phyloP scores from a whole-genome alignment of 2,797 vertebrate species.

The Molossus alvarezi region DNA sequence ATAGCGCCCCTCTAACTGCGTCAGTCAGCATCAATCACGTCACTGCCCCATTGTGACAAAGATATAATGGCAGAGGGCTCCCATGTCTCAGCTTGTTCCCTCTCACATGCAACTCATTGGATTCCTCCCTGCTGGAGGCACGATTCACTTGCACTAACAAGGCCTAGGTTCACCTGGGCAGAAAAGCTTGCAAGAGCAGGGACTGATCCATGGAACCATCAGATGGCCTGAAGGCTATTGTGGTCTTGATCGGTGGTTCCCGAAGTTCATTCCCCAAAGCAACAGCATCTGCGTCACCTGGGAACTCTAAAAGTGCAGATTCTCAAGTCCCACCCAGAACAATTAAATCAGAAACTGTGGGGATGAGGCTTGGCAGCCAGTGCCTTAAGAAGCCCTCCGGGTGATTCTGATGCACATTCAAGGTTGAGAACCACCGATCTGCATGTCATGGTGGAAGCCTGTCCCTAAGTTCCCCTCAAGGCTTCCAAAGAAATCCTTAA shows the following conservation, averaged over 20 bases:
- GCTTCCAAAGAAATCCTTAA: not conserved
- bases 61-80: not conserved
- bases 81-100: not conserved
- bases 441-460: not conserved
- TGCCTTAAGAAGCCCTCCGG: not conserved
- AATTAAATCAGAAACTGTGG: not conserved
- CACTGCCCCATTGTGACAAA: not conserved
- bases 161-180: not conserved
- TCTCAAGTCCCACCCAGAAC: not conserved
- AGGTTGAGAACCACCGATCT: not conserved
- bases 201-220: too few relatives aligned
- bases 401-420: not conserved
- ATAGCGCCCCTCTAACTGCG: not conserved
- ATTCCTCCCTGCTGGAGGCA: not conserved
- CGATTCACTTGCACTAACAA: not conserved
- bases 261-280: not conserved
- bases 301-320: not conserved
- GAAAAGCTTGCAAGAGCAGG: not conserved
- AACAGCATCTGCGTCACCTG: not conserved
- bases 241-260: not conserved
- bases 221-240: not conserved
- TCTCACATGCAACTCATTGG: not conserved
- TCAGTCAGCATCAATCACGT: not conserved
- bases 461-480: not conserved
- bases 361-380: accelerated